Evolutionary conservation across 2,797 vertebrate genomes (phyloP).

Genomic region (Lithobates sylvaticus): DNA sequence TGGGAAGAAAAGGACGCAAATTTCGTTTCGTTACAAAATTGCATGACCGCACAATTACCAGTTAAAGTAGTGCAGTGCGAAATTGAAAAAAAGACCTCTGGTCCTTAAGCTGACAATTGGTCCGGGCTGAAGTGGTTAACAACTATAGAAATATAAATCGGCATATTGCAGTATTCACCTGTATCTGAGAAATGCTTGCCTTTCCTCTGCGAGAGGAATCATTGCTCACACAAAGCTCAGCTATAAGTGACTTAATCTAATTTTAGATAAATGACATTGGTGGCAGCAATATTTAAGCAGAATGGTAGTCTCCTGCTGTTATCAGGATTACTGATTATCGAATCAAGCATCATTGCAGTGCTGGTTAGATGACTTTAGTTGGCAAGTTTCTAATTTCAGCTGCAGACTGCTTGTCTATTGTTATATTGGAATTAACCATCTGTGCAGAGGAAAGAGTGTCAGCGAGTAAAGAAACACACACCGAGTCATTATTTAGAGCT

Average conservation of each 20-base stretch:
- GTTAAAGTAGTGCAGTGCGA: too few species aligned
- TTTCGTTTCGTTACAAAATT: too few species aligned
- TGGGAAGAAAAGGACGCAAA: too few species aligned
- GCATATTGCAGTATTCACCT: background rate
- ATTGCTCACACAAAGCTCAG: constrained; percentile 70
- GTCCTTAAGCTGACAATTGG: too few species aligned
- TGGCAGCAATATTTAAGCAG: constrained; percentile 73
- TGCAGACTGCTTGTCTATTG: constrained; percentile 38
- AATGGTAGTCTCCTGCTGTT: constrained; percentile 73
- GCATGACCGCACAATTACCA: too few species aligned
- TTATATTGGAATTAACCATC: constrained; percentile 28
- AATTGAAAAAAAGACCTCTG: too few species aligned
- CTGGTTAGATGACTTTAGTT: constrained; percentile 54
- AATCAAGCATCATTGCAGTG: constrained; percentile 70
- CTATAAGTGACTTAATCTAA: constrained; percentile 75
- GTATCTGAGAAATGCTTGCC: constrained; percentile 63
- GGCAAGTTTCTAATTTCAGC: constrained; percentile 46
- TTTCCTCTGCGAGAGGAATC: constrained; percentile 72
- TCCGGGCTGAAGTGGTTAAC: too few species aligned
- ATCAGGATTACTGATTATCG: constrained; percentile 69
- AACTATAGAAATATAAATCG: background rate
- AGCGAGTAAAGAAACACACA: background rate
- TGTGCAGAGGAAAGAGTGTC: background rate
- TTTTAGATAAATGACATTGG: constrained; percentile 72
- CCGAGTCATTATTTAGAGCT: background rate